phyloP scores from a whole-genome alignment of 2,797 vertebrate species.

The Smutsia temminckii region DNA sequence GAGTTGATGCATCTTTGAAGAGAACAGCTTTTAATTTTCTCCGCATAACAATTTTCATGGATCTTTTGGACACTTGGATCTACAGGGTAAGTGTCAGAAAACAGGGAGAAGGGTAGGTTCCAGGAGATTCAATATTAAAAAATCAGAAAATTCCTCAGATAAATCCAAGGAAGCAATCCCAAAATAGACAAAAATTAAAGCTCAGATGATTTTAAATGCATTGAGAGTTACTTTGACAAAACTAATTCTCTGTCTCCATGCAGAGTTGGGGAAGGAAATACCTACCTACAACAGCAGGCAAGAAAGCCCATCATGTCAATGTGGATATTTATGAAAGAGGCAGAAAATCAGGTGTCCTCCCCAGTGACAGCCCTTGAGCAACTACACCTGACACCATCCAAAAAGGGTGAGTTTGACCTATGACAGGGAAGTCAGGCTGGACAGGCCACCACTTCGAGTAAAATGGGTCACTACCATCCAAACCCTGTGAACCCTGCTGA shows the following conservation, averaged over 20 bases:
- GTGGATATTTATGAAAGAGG: neutral
- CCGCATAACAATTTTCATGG: neutral
- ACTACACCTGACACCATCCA: neutral
- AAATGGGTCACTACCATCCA: neutral
- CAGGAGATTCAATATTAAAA: neutral
- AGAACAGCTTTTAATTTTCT: neutral
- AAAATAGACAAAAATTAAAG: slow-evolving; percentile 22
- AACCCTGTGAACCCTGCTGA: neutral
- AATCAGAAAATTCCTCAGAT: neutral
- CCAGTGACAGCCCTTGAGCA: neutral
- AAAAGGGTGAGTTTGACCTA: neutral
- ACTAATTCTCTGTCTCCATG: neutral
- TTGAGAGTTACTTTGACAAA: neutral
- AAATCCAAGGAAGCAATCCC: neutral
- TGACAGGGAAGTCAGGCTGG: neutral
- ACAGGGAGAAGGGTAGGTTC: neutral
- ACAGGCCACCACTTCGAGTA: neutral
- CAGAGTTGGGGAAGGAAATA: neutral
- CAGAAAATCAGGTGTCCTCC: neutral
- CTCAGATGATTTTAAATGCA: neutral
- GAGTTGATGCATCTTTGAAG: neutral
- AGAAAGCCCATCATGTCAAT: neutral
- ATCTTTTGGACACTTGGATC: neutral
- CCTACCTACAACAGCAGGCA: neutral
- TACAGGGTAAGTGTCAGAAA: neutral